These are phyloP conservation scores for Oncopeltus fasciatus DNA, from an alignment of 1,140 invertebrate species.

Conservation along the genomic window DNA sequence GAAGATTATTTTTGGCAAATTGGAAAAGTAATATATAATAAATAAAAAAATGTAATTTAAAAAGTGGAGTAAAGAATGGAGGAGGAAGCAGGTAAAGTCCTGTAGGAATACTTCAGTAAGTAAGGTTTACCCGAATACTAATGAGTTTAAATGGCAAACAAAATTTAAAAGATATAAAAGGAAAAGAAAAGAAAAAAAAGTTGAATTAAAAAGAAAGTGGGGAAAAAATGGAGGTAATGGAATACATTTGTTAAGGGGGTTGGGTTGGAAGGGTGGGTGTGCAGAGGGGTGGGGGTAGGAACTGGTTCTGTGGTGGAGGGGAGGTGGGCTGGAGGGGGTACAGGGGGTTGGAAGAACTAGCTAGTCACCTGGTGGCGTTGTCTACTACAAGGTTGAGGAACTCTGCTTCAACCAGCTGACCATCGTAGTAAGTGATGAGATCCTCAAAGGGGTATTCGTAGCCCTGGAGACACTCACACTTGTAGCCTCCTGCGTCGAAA, in stretches of 20 bases:
- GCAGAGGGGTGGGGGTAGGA: slow-evolving; percentile 10
- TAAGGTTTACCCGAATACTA: too few species aligned
- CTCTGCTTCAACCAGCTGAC: slow-evolving; percentile 88
- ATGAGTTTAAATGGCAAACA: neutral
- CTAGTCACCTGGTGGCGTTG: slow-evolving; percentile 48
- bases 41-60: too few species aligned
- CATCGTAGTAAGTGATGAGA: slow-evolving; percentile 86
- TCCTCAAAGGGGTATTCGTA: slow-evolving; percentile 96
- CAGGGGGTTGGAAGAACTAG: slow-evolving; percentile 16
- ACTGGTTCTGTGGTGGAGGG: slow-evolving; percentile 1
- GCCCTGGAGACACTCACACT: slow-evolving; percentile 93
- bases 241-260: neutral
- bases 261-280: neutral
- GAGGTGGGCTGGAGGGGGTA: slow-evolving; percentile 9
- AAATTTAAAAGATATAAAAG: neutral
- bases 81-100: too few species aligned
- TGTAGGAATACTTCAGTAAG: too few species aligned
- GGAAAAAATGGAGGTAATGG: slow-evolving; percentile 1
- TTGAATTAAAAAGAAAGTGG: neutral
- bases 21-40: too few species aligned
- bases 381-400: slow-evolving; percentile 72
- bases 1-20: too few species aligned
- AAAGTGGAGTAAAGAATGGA: too few species aligned
- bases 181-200: neutral
- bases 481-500: slow-evolving; percentile 88